Evolutionary conservation across 2,888 invertebrate genomes (phyloP), one percentile per base, ranked within the genome.

Genomic region (Orchesella flavescens): DNA sequence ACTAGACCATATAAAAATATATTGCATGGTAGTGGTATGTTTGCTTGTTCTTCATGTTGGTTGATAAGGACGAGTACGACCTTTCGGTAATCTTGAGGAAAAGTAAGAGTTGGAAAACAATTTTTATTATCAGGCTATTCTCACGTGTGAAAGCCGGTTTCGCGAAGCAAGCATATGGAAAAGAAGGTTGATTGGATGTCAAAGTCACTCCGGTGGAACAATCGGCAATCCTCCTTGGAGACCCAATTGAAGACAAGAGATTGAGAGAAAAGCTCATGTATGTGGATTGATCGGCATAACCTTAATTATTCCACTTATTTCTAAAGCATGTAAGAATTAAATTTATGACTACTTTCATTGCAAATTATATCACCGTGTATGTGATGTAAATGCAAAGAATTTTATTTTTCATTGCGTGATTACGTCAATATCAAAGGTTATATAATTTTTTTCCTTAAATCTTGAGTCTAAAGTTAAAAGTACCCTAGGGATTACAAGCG

Each of bases 111-210:
- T n/a, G 44, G n/a, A 53, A 23, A 9, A 71, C 1, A 1, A 53
- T 12, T 23, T 53, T 71, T 49, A 34, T 34, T 34, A 34, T 34
- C 34, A 34, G 34, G 34, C 7, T 34, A 4, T 2, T 34, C 34
- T 34, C 72, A 72, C 55, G 72, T 72, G 74, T 46, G 17, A n/a
- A 21, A 63, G 63, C 74, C 61, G 74, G 74, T 74, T 74, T 61
- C 2, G 13, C 23, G 5, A 24, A 61, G 61, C 49, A 10, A 49
- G 49, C 12, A n/a, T n/a, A 49, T n/a, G 49, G n/a, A 49, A 34
- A 34, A 13, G 61, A 74, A 74, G 74, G 74, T 74, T 74, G 74
- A 74, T 74, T 74, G 55, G 61, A 74, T 74, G 74, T 74, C 74
- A 74, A 55, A 55, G 19, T n/a, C 21, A 61, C 2, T 61, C 61